Base-by-base conservation (phyloP, 2,113 vertebrate species). In the Gavialis gangeticus region DNA sequence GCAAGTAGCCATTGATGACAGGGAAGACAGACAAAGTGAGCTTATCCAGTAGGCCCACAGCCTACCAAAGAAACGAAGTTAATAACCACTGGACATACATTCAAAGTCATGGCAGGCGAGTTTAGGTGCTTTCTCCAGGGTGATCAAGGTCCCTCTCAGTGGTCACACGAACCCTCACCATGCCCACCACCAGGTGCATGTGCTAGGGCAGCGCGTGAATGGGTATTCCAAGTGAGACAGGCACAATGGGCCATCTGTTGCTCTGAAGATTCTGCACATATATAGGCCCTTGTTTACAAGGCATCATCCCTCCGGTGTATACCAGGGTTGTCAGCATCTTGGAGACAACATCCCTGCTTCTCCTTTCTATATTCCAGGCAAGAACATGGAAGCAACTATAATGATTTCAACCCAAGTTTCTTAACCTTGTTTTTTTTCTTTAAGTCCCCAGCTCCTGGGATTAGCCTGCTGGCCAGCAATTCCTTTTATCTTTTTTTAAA, bases 211-310 rank as follows among this genome's bases (percentile, higher is more conserved):
- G 46, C 46, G 8, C 8, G 8, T 46, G 46, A 46, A 46, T 46
- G 7, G 46, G 46, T 46, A 46, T 46, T 46, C 46, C 7, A 46
- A 46, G 46, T 9, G 46, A 46, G 46, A 46, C 46, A 9, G 46
- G 46, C 46, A 46, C 85, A 94, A 91, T 54, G 85, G 91, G 84
- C 91, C 91, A 96, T 94, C 95, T 96, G 94, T 91, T 91, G 0
- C 87, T 96, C 57, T 84, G 0, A 1, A 90, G 63, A 84, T 58
- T 37, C 60, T 84, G 84, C 63, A 93, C 92, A 30, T n/a, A 67
- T n/a, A 93, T 93, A 96, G 94, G 95, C 87, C 55, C 86, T 78
- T 86, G 84, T 92, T 81, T 73, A 59, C 90, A 83, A 75, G 88
- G 21, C 54, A 46, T 27, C 56, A 17, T 77, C 27, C 28, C 27